phyloP scores from a whole-genome alignment of 2,113 vertebrate genomes.

The Micronycteris hirsuta region DNA sequence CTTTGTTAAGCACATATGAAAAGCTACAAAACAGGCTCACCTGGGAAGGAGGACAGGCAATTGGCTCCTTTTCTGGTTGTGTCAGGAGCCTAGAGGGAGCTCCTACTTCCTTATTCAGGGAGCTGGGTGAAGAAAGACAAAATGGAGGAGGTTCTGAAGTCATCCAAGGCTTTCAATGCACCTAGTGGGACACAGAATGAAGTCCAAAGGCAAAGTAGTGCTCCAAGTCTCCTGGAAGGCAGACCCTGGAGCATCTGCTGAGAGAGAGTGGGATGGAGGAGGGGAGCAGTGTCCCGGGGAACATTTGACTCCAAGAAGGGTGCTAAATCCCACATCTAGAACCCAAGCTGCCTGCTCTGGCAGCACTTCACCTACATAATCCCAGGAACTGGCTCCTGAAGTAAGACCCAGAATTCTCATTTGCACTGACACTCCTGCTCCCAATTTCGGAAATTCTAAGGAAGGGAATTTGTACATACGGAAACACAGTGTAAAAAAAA shows the following conservation, averaged over 20 bases:
- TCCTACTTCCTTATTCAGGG: not conserved
- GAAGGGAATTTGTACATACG: not conserved
- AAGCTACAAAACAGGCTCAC: constrained; percentile 24
- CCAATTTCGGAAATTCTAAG: not conserved
- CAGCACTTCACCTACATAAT: not conserved
- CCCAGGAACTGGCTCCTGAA: not conserved
- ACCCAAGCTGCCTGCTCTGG: not conserved
- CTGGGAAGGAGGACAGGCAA: constrained; percentile 29
- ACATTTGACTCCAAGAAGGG: not conserved
- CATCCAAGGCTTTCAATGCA: not conserved
- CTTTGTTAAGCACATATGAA: not conserved
- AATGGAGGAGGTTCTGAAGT: not conserved
- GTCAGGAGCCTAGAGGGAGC: not conserved
- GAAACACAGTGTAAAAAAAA: not conserved
- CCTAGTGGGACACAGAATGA: not conserved
- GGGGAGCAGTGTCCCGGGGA: not conserved
- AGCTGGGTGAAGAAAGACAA: constrained; percentile 27
- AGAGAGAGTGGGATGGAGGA: not conserved
- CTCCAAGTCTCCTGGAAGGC: not conserved
- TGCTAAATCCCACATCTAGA: not conserved
- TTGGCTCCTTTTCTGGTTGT: not conserved
- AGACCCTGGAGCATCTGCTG: not conserved
- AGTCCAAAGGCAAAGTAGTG: not conserved
- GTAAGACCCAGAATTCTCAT: not conserved
- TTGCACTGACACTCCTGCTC: not conserved